These are phyloP conservation scores for Lapara coniferarum DNA, from an alignment of 2,888 invertebrate species.

Conservation along the genomic window DNA sequence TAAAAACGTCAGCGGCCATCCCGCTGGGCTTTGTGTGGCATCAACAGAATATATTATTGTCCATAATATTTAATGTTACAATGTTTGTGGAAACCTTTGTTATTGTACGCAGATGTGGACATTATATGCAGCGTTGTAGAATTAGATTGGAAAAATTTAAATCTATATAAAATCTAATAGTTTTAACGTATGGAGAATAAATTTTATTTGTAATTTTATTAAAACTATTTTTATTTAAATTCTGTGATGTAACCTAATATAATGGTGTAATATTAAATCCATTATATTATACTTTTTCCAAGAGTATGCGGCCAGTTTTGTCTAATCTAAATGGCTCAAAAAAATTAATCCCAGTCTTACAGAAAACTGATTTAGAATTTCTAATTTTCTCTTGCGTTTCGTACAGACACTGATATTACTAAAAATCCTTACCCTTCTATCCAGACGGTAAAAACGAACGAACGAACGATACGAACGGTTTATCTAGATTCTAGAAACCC, in stretches of 20 bases:
- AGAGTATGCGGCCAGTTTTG: no score
- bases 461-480: no score
- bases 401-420: no score
- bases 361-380: no score
- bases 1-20: conserved; percentile 32
- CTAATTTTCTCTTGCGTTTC: no score
- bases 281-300: no score
- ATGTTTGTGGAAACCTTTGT: conserved; percentile 36
- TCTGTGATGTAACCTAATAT: background rate
- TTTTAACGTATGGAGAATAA: background rate
- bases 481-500: no score
- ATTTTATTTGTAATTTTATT: background rate
- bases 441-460: no score
- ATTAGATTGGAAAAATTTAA: background rate
- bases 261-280: background rate
- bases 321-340: no score
- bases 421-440: no score
- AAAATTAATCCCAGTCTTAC: no score
- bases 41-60: conserved; percentile 37
- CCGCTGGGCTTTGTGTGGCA: conserved; percentile 31
- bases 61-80: conserved; percentile 43
- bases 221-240: background rate
- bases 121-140: background rate
- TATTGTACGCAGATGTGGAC: conserved; percentile 19
- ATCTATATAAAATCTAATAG: background rate